These are phyloP conservation scores for Morelia viridis DNA, from an alignment of 2,797 vertebrate species.

Conservation along the genomic window DNA sequence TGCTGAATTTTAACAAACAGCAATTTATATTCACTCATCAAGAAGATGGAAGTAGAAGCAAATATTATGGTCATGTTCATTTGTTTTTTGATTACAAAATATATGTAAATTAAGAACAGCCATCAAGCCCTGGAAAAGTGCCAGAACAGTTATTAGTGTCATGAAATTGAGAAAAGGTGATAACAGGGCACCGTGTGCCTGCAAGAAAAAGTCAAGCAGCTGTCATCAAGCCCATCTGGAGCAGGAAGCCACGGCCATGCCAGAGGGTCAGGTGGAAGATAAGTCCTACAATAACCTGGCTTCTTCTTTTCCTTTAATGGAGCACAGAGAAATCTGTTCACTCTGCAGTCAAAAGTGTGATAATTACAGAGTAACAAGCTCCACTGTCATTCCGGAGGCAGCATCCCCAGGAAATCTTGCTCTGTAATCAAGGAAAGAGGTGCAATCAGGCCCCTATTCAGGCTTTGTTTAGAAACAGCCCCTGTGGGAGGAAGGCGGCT, in stretches of 20 bases:
- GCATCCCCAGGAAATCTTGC: slow-evolving; percentile 78
- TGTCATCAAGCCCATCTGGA: slow-evolving; percentile 34
- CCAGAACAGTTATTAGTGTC: slow-evolving; percentile 48
- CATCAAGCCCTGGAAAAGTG: slow-evolving; percentile 67
- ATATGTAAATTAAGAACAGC: slow-evolving; percentile 61
- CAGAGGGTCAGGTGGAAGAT: slow-evolving; percentile 44
- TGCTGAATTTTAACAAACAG: slow-evolving; percentile 43
- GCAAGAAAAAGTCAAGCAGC: slow-evolving; percentile 41
- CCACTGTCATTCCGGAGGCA: slow-evolving; percentile 74
- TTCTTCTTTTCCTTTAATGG: background rate
- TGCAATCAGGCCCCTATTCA: slow-evolving; percentile 82
- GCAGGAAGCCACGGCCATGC: slow-evolving; percentile 34
- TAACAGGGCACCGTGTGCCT: background rate
- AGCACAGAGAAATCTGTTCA: slow-evolving; percentile 70
- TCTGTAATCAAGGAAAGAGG: slow-evolving; percentile 78
- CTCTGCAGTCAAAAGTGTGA: slow-evolving; percentile 69
- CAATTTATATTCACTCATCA: slow-evolving; percentile 63
- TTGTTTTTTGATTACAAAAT: slow-evolving; percentile 72
- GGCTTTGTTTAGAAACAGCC: slow-evolving; percentile 74
- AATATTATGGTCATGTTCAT: slow-evolving; percentile 70
- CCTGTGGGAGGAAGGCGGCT: slow-evolving; percentile 70
- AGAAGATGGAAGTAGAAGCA: slow-evolving; percentile 61
- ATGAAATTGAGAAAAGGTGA: slow-evolving; percentile 10
- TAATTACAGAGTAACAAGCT: slow-evolving; percentile 76
- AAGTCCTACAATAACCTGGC: slow-evolving; percentile 56